Conservation (phyloP, 2,797 vertebrate species). For the Percopsis omiscomaycus region DNA sequence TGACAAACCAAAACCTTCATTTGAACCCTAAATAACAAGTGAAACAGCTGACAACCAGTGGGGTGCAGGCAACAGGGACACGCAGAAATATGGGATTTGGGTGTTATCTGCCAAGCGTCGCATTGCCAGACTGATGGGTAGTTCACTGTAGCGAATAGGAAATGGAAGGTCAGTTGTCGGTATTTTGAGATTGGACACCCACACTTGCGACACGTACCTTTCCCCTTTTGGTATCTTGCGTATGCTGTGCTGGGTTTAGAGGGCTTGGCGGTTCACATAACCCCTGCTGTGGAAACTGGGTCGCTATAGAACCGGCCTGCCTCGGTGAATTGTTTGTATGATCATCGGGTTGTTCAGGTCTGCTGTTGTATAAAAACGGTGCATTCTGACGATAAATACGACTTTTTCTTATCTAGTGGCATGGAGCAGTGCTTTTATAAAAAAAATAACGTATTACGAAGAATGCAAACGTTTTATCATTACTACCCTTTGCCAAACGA, state of each 20-base stretch:
- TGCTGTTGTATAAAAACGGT: slow-evolving; percentile 43
- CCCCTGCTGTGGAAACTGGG: slow-evolving; percentile 40
- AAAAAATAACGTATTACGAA: too few relatives aligned
- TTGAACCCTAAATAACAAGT: slow-evolving; percentile 34
- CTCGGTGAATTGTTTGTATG: slow-evolving; percentile 20
- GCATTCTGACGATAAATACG: slow-evolving; percentile 6
- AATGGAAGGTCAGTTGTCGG: slow-evolving; percentile 74
- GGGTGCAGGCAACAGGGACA: slow-evolving; percentile 10
- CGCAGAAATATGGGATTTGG: slow-evolving; percentile 9
- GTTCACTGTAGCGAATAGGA: slow-evolving; percentile 55
- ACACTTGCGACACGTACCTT: slow-evolving; percentile 73
- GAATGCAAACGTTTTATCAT: too few relatives aligned
- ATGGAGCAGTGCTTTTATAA: too few relatives aligned
- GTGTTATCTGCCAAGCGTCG: slow-evolving; percentile 60
- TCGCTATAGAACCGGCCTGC: slow-evolving; percentile 52
- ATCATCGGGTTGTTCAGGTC: slow-evolving; percentile 46
- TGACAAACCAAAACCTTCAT: slow-evolving; percentile 36
- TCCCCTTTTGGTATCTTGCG: slow-evolving; percentile 74
- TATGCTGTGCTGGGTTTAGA: slow-evolving; percentile 37
- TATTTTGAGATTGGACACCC: slow-evolving; percentile 76
- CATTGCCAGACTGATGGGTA: slow-evolving; percentile 64
- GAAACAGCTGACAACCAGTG: slow-evolving; percentile 9
- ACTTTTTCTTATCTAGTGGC: too few relatives aligned
- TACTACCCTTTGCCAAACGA: too few relatives aligned
- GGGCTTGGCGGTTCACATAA: slow-evolving; percentile 30